Evolutionary conservation across 2,888 invertebrate genomes (phyloP).

Genomic region (Tribolium freemani): DNA sequence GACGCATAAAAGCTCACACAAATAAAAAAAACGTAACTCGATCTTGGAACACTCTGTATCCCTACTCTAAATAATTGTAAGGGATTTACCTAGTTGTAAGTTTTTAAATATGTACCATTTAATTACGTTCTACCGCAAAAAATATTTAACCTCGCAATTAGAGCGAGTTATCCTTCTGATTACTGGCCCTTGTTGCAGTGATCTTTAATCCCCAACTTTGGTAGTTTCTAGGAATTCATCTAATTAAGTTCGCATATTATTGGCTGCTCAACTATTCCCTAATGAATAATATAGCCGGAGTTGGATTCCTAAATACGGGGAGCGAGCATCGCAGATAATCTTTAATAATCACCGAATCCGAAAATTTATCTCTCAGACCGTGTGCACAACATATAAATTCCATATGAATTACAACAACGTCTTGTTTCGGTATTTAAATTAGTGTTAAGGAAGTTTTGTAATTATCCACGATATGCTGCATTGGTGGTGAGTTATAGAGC

Average conservation of each 20-base stretch:
- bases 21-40: too few species aligned
- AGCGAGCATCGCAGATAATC: constrained; percentile 11
- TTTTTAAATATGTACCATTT: too few species aligned
- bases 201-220: constrained; percentile 34
- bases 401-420: constrained; percentile 25
- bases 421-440: constrained; percentile 50
- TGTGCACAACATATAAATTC: constrained; percentile 20
- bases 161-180: constrained; percentile 46
- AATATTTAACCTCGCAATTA: background rate
- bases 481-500: constrained; percentile 54
- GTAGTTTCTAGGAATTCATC: constrained; percentile 43
- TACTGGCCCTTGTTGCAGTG: constrained; percentile 44
- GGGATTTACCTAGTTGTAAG: too few species aligned
- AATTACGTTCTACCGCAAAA: too few species aligned
- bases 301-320: constrained; percentile 13
- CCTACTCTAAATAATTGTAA: too few species aligned
- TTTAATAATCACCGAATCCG: constrained; percentile 30
- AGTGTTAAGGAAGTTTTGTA: constrained; percentile 53
- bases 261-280: constrained; percentile 46
- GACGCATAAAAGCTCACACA: too few species aligned
- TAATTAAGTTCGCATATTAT: constrained; percentile 52
- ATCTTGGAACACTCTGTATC: too few species aligned
- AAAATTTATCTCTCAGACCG: constrained; percentile 11
- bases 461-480: constrained; percentile 55
- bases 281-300: constrained; percentile 44